Evolutionary conservation across 2,113 vertebrate genomes (phyloP).

Genomic region (Cephalopholis sonnerati): DNA sequence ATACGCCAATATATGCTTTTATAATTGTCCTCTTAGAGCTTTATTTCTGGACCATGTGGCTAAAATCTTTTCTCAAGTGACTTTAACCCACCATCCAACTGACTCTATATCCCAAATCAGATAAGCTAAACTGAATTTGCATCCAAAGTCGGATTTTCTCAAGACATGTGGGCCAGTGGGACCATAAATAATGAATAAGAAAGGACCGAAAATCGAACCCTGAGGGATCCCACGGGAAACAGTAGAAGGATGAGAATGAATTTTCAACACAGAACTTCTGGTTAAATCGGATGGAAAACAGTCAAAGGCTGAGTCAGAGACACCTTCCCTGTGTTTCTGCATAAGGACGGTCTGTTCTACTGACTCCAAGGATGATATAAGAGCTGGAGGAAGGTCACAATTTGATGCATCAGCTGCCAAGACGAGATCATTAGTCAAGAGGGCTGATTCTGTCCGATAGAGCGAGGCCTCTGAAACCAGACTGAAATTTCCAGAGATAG

Average conservation of each 20-base stretch:
- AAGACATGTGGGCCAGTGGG: neutral
- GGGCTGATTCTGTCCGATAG: constrained; percentile 30
- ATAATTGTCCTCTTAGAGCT: too few relatives aligned
- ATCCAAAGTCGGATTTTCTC: neutral
- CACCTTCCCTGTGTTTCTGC: neutral
- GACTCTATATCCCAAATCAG: neutral
- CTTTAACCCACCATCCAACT: neutral
- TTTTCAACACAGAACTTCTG: neutral
- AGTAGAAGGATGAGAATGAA: neutral
- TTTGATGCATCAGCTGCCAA: constrained; percentile 54
- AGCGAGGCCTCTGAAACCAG: constrained; percentile 19
- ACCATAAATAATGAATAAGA: neutral
- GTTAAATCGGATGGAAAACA: neutral
- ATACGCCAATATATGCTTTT: neutral
- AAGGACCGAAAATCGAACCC: neutral
- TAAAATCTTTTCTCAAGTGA: neutral
- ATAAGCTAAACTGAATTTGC: neutral
- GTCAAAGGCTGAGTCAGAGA: neutral
- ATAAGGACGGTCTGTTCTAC: neutral
- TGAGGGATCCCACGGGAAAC: constrained; percentile 6
- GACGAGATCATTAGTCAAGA: constrained; percentile 41
- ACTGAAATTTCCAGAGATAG: constrained; percentile 28
- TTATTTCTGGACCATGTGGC: too few relatives aligned
- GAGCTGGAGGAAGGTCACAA: constrained; percentile 2
- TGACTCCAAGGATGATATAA: constrained; percentile 26